phyloP scores from a whole-genome alignment of 2,797 vertebrate species.

The Micrastur ruficollis region DNA sequence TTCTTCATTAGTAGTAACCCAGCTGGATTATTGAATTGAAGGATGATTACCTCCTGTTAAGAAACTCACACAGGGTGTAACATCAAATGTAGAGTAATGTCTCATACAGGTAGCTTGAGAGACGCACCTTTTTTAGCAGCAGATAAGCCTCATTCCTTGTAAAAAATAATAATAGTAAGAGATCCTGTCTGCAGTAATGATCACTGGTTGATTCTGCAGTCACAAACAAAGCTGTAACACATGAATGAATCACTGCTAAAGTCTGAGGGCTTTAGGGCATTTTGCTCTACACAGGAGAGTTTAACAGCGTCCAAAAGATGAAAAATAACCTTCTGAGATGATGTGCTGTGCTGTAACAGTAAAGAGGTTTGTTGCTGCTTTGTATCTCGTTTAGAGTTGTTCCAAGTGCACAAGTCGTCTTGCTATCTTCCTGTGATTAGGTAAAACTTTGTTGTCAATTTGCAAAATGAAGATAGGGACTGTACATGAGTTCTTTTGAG shows the following conservation, averaged over 20 bases:
- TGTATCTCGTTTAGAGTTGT: background rate
- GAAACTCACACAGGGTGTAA: background rate
- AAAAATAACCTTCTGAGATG: background rate
- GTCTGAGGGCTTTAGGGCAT: conserved; percentile 1
- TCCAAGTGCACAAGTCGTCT: background rate
- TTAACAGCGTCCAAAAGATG: background rate
- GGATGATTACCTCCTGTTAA: background rate
- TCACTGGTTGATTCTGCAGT: background rate
- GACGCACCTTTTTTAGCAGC: background rate
- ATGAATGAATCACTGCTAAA: background rate
- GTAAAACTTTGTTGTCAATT: background rate
- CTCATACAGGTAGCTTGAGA: background rate
- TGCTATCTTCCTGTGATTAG: background rate
- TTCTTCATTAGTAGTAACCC: background rate
- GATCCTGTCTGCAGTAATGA: background rate
- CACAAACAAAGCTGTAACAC: background rate
- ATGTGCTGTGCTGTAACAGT: background rate
- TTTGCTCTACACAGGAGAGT: background rate
- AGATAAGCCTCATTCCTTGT: background rate
- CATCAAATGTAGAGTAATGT: background rate
- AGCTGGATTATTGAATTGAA: background rate
- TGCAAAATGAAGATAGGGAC: background rate
- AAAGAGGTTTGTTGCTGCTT: background rate
- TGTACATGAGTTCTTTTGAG: background rate
- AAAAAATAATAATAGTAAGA: background rate